Evolutionary conservation across 2,113 vertebrate species (phyloP), one percentile per base, ranked within the genome.

Genomic region (Syngnathus scovelli): DNA sequence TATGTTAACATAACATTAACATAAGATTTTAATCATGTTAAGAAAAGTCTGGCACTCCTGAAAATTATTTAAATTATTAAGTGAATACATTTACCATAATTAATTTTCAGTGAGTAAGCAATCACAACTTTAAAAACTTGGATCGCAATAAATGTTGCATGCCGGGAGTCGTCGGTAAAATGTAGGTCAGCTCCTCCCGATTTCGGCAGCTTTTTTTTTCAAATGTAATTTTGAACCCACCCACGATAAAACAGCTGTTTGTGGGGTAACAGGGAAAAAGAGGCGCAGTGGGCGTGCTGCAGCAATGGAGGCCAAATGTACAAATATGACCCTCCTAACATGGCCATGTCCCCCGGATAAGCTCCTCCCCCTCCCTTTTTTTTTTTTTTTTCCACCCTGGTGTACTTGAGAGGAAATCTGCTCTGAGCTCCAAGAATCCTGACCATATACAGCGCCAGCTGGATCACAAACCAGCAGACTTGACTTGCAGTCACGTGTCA

Each of bases 171-270:
- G 63, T 21, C 37, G 44, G 61, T 36, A 67, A 73, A 89, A 92
- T 90, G 77, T 92, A 89, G 90, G 91, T 90, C 91, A 90, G 74
- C 78, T 37, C 74, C 85, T 56, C 85, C 84, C 36, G 51, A 64
- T 67, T 71, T 73, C 78, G 69, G 67, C 61, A 63, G 36, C 60
- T 71, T 69, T 46, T 69, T 55, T 16, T 43, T 59, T 67, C 46
- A 48, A 52, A 37, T 43, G 84, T 73, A 82, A 46, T 56, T 75
- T 79, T 87, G 86, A 90, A 88, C 88, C 75, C 73, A n/a, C 33
- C 69, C 72, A 73, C 33, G 51, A 75, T 65, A 61, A 68, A 76
- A 23, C 69, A 77, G 65, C 68, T 64, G 71, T 72, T 70, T 72
- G 64, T 73, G 60, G 21, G 52, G 62, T 61, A 11, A 58, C 41